phyloP scores from a whole-genome alignment of 2,888 invertebrate genomes.

The Dynastes tityus region DNA sequence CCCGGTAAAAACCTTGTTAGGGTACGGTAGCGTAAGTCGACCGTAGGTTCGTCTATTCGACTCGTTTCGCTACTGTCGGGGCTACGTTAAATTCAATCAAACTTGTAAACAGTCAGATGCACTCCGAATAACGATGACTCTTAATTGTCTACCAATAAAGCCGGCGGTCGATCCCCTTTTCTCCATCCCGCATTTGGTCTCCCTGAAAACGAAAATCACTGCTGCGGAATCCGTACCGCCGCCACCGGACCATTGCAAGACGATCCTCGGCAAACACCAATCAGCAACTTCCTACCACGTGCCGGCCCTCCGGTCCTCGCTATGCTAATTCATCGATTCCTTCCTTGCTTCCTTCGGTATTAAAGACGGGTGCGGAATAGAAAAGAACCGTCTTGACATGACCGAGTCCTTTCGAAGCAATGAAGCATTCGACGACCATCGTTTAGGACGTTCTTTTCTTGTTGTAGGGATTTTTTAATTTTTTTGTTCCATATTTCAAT shows the following conservation, averaged over 20 bases:
- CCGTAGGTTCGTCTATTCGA: constrained; percentile 3
- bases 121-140: constrained; percentile 69
- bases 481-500: too few relatives aligned
- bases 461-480: too few relatives aligned
- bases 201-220: constrained; percentile 61
- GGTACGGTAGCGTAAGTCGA: constrained; percentile 52
- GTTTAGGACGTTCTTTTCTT: too few relatives aligned
- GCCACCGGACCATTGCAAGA: constrained; percentile 65
- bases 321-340: constrained; percentile 60
- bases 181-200: too few relatives aligned
- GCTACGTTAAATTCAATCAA: constrained; percentile 67
- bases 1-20: constrained; percentile 61
- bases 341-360: background rate
- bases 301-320: constrained; percentile 57
- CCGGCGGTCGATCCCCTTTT: constrained; percentile 59
- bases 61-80: background rate
- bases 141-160: constrained; percentile 70
- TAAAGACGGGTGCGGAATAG: background rate
- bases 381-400: too few relatives aligned
- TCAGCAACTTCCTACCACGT: constrained; percentile 61
- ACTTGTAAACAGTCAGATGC: constrained; percentile 68
- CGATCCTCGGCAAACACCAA: constrained; percentile 70
- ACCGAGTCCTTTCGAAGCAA: too few relatives aligned
- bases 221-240: constrained; percentile 63
- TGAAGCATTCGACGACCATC: too few relatives aligned